Base-by-base conservation (phyloP, 2,888 invertebrate species). In the Parasteatoda lunata region DNA sequence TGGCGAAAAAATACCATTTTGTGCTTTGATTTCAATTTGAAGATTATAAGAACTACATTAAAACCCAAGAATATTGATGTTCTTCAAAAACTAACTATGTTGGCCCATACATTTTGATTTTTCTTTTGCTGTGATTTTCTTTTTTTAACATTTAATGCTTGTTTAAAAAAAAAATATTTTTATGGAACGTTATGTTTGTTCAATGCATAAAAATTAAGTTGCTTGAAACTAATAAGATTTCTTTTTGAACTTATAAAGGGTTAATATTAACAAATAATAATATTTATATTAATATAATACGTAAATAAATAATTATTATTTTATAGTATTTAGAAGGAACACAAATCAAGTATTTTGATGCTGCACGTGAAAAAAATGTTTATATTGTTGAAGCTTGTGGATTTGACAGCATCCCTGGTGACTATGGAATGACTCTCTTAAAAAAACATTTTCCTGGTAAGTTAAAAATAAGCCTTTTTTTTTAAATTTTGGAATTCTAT, bases 301-400 rank as follows among this genome's bases (percentile, higher is more conserved):
- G n/a, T n/a, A n/a, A n/a, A n/a, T n/a, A n/a, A n/a, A n/a, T 65
- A 15, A 15, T 5, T 65, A 0, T 73, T 7, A 77, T 6, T 45
- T 30, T 71, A n/a, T 66, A 89, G 84, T 97, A 94, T 91, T 94
- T 98, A 92, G 97, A 98, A 92, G 92, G 92, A 52, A 96, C 97
- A 94, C 96, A 97, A 91, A 92, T 97, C 82, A 93, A 95, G 90
- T 97, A 98, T 92, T 93, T 95, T 90, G 93, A 94, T 84, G 91
- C 92, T 68, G 97, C 97, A 0, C 93, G 94, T 90, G 94, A 96
- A 90, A 95, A 95, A 9, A 95, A 95, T n/a, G 94, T 97, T 5
- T 98, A 96, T 92, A 80, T 90, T 48, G 93, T 98, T 8, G 97
- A 96, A 89, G 96, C 98, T 1, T 98, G 98, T 92, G 98, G 98